Base-by-base conservation (phyloP, 2,888 invertebrate species). In the Noctua comes region DNA sequence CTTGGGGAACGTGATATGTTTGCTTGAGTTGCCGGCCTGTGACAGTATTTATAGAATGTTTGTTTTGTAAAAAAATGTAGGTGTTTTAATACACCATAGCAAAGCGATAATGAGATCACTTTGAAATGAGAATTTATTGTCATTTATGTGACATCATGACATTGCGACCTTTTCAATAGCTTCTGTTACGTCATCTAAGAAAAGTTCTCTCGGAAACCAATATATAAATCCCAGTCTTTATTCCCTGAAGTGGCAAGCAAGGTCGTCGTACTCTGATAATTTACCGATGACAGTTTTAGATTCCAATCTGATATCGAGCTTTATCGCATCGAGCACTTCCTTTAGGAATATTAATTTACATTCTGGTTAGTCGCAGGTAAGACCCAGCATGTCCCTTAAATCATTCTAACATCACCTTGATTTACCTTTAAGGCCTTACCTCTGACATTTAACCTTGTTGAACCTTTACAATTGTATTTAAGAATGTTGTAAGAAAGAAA, bases 261-360 rank as follows among this genome's bases (percentile, higher is more conserved):
- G 85, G 74, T 48, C 51, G 48, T 18, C 24, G 80, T 59, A n/a
- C 69, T 46, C 21, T 13, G 18, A 66, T 70, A 73, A 78, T 70
- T 75, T 74, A 85, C 69, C 24, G 65, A 70, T 75, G 82, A 82
- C 74, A 57, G 65, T 77, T 64, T 72, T 70, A 75, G 78, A 85
- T 82, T 48, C 48, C 69, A 78, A 84, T 81, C 81, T 72, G 64
- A 74, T 83, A 71, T 59, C 27, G 46, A 54, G 40, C 62, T 72
- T 68, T 79, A 81, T 73, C 75, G 74, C 59, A 73, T 71, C 57
- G 76, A 75, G 76, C 64, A 82, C 74, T 82, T 82, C 84, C 88
- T 79, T 81, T 88, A 87, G 81, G 84, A 88, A 90, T 78, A 83
- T 88, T 88, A 82, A 80, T 80, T 84, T 86, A 82, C 75, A 84